Base-by-base conservation (phyloP, 2,797 vertebrate genomes). In the Typhlichthys subterraneus region DNA sequence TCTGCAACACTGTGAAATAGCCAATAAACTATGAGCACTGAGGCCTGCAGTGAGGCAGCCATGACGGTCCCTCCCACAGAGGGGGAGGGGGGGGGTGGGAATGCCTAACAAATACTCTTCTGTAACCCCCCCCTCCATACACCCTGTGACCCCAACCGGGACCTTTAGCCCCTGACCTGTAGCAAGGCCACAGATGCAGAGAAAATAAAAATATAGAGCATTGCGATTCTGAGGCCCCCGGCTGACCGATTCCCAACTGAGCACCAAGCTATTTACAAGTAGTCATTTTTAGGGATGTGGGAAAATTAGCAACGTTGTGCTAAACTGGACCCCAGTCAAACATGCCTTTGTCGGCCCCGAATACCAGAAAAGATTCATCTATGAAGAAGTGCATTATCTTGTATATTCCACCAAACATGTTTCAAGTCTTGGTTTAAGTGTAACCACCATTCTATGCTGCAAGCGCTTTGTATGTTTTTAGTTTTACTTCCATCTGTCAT, bases 171-270 rank as follows among this genome's bases (percentile, higher is more conserved):
- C 67, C 72, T 80, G 89, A 91, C 85, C 87, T 69, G 61, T 67
- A 81, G 80, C 78, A 83, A 87, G 87, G 87, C 84, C 88, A 87
- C 93, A 94, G 91, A 91, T 92, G 92, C 84, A 45, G 68, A 76
- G 75, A 86, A 83, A 88, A 85, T 75, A 86, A 86, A 87, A 83
- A 85, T 82, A 87, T 72, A 81, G 83, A 86, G 80, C 81, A 67
- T 57, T 77, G 29, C 70, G 71, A 79, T 84, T 87, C 85, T 79
- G 33, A 33, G 15, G 75, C 63, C 54, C 12, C 14, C 0, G 61
- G 65, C 79, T 69, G 73, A 79, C 72, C 77, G 62, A 75, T 79
- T 84, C 84, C 80, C 74, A 62, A 42, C 68, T 63, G 73, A 67
- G 65, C 15, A 12, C 57, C 10, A 57, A 19, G 75, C 61, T 72